Evolutionary conservation across 2,888 invertebrate species (phyloP), one percentile per base, ranked within the genome.

Genomic region (Microctonus aethiopoides): DNA sequence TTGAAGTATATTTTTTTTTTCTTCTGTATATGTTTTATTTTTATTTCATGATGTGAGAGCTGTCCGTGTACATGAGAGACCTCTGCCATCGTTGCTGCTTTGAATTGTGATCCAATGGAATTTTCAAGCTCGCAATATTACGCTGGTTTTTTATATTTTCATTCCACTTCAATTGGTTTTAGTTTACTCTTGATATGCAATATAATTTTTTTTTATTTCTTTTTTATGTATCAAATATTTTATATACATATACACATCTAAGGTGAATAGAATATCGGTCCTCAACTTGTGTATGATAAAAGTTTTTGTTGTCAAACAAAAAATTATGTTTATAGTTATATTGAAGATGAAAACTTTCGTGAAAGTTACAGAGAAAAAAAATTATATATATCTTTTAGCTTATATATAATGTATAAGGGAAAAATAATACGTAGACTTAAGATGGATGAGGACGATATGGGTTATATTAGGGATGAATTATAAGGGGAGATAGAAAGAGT

Each of bases 61-160:
- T n/a, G n/a, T n/a, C n/a, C 32, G 24, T 24, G 20, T 22, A 24
- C 36, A n/a, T n/a, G n/a, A n/a, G n/a, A n/a, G n/a, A n/a, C n/a
- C n/a, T n/a, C n/a, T n/a, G n/a, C n/a, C n/a, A n/a, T n/a, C n/a
- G n/a, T n/a, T n/a, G n/a, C n/a, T 9, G 39, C 41, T 61, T 39
- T 61, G 61, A 61, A 61, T 61, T 61, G 61, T 61, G 61, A 61
- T 61, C 61, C 11, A 41, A 24, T 24, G 16, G 61, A 61, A 61
- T 41, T 41, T 61, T 61, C 7, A 7, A 41, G 29, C 24, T 36
- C 22, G 13, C 22, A 36, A 34, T 59, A 34, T 13, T 16, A 59
- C 32, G 20, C 13, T n/a, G 24, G n/a, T 24, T 61, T 41, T 29
- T 29, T 29, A 24, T 26, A 61, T 61, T 61, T 24, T 61, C 39